Evolutionary conservation across 2,113 vertebrate genomes (phyloP), one percentile per base, ranked within the genome.

Genomic region (Empidonax alnorum): DNA sequence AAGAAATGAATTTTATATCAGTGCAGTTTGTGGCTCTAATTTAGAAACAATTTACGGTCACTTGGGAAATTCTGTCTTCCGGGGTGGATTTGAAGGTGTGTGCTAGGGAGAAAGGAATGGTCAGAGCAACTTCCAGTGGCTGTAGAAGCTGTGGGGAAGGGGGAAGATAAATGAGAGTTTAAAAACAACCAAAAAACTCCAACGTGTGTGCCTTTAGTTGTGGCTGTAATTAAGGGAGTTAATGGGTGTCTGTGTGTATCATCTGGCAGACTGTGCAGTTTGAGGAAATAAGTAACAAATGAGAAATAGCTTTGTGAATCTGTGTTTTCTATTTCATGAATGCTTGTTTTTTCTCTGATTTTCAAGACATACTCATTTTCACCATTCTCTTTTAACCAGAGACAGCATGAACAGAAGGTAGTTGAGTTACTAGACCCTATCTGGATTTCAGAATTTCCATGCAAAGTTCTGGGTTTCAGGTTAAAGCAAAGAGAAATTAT

Each of bases 1-100:
- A 89, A 92, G 76, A 90, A 96, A 91, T 92, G 82, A 96, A 95
- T 94, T 84, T 96, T 56, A 8, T 59, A 44, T 77, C 42, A 20
- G 18, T 35, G 39, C 42, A 14, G 55, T 79, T 92, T 81, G 42
- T 63, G 56, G 39, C 25, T 95, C 30, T 69, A 41, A 86, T 80
- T 86, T 87, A 68, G 61, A 84, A 96, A 72, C 17, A 37, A 50
- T 77, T 87, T 89, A 50, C 21, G 49, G 63, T 71, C 59, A 31
- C 61, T 81, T 74, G 33, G 33, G 75, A 78, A 88, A 61, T 85
- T 72, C 77, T 69, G 18, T 68, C 58, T 87, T 74, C 27, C 41
- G 28, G 52, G 21, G 4, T 65, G 28, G 39, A 55, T 66, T 79
- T 71, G 55, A 31, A 93, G 28, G 30, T 80, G 33, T 25, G 7